These are phyloP conservation scores for Odocoileus virginianus DNA, from an alignment of 2,113 vertebrate species.

Conservation along the genomic window DNA sequence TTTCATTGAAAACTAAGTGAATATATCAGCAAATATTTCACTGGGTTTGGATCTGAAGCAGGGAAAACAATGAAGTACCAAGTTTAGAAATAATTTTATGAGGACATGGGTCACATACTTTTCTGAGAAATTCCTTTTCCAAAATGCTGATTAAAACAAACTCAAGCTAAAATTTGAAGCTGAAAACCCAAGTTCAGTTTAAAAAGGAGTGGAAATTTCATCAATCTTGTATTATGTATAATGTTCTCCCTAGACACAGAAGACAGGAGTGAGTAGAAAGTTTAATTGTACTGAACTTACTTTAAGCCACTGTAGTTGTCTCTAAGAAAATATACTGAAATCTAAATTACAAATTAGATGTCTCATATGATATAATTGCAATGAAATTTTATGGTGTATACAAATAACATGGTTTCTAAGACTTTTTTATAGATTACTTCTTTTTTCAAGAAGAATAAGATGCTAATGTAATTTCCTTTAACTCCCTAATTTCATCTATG, in stretches of 20 bases:
- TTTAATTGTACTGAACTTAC: background rate
- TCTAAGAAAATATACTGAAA: background rate
- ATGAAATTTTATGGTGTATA: background rate
- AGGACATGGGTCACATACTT: background rate
- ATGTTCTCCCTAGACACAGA: background rate
- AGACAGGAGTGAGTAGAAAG: background rate
- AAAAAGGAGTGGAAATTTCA: background rate
- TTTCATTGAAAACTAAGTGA: conserved; percentile 16
- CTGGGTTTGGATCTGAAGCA: background rate
- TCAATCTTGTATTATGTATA: background rate
- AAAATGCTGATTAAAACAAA: background rate
- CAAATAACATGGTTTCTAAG: background rate
- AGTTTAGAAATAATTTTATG: conserved; percentile 27
- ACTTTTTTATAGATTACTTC: background rate
- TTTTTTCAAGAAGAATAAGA: background rate
- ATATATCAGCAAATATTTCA: conserved; percentile 26
- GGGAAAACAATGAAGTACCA: conserved; percentile 15
- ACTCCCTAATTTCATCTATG: background rate
- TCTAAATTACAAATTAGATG: background rate
- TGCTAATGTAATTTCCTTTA: background rate
- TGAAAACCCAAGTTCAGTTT: background rate
- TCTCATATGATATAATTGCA: background rate
- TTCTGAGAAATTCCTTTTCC: background rate
- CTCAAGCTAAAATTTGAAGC: conserved; percentile 13
- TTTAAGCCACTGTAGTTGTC: background rate